Percentiles rank a stretch among this genome's conserved stretches.
Evolutionary conservation across 2,113 vertebrate genomes (phyloP).

Genomic region (Ailuropoda melanoleuca): DNA sequence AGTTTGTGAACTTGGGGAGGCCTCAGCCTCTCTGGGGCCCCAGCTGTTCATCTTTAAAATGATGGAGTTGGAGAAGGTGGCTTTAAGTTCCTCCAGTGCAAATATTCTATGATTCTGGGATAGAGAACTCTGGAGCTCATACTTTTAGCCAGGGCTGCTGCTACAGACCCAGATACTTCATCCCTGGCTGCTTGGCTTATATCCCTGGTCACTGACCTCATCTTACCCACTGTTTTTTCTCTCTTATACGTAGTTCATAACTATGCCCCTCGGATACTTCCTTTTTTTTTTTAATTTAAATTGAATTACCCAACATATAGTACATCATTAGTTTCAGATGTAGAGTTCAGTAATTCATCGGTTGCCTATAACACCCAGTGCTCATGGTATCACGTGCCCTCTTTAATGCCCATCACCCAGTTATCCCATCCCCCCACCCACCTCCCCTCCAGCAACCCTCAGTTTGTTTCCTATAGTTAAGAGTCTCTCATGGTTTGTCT

Average conservation of each 20-base stretch:
- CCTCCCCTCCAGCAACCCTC: too few species aligned
- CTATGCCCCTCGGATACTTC: not conserved
- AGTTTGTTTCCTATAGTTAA: too few species aligned
- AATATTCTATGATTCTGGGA: not conserved
- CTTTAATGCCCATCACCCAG: too few species aligned
- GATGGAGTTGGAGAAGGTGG: not conserved
- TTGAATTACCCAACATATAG: too few species aligned
- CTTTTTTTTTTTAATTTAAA: not conserved
- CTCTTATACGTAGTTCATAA: not conserved
- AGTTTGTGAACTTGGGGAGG: not conserved
- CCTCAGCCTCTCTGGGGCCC: not conserved
- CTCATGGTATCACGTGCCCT: too few species aligned
- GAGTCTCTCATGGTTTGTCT: too few species aligned
- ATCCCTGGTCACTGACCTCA: not conserved
- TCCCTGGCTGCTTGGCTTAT: not conserved
- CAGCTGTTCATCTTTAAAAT: not conserved
- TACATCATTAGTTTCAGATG: too few species aligned
- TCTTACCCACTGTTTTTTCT: not conserved
- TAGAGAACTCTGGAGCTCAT: not conserved
- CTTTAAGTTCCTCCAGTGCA: not conserved
- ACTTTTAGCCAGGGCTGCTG: not conserved
- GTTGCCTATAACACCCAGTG: too few species aligned
- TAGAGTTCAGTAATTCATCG: too few species aligned
- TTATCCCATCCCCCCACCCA: too few species aligned
- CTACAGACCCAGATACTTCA: not conserved